Evolutionary conservation across 2,113 vertebrate species (phyloP), one percentile per base, ranked within the genome.

Genomic region (Tragelaphus strepsiceros): DNA sequence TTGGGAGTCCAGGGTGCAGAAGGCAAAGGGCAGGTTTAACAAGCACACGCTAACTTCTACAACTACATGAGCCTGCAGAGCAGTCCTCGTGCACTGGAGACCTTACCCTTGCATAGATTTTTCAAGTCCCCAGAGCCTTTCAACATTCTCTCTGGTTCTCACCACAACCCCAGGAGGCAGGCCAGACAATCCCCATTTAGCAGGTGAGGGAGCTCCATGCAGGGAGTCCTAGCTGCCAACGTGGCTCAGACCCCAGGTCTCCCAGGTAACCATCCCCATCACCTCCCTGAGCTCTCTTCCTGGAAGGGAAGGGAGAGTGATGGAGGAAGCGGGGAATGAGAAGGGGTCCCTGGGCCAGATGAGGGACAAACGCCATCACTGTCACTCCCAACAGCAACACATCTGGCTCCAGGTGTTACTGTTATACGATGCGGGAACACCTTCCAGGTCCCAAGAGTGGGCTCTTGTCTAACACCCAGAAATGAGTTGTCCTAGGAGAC

Each of bases 101-200:
- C 21, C 71, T 71, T 15, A 28, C 28, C 26, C 91, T 81, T 39
- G 30, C 43, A 32, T 17, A 35, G 85, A 58, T 56, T 43, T 14
- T 74, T 39, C 19, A 39, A 67, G 97, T 98, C 98, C 97, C 97
- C 88, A 59, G 67, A 77, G 80, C 56, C 21, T 24, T 3, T n/a
- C 8, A 24, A 11, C 61, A 17, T 53, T 54, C 95, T 82, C 10
- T 26, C 22, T 2, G 3, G 46, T 30, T 54, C 71, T 87, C 54
- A n/a, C 39, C 86, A 74, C 94, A 30, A 35, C 12, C 39, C n/a
- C 24, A 5, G 30, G 62, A 84, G 78, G 71, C 54, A 35, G 64
- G 62, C 61, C 7, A 61, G 43, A n/a, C 2, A 49, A 54, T 8
- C 35, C 61, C 28, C 59, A 21, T 56, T 90, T 46, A 82, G 54